Conservation (phyloP, 2,888 invertebrate genomes). For the Plutella xylostella region DNA sequence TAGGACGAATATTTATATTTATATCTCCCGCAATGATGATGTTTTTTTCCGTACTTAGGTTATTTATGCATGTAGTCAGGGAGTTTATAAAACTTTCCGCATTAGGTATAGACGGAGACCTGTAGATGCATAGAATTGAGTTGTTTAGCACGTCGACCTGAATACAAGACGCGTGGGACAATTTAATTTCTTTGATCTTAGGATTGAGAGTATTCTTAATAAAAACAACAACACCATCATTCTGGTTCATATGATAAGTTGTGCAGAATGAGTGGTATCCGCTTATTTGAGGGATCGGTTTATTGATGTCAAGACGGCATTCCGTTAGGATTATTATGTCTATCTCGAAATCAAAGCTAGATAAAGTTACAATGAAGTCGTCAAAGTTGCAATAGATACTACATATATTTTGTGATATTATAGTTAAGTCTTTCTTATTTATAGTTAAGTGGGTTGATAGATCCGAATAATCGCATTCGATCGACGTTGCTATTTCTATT, state of each 20-base stretch:
- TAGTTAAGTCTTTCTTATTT: constrained; percentile 5
- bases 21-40: too few species aligned
- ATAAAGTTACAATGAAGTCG: constrained; percentile 12
- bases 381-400: too few species aligned
- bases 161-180: constrained; percentile 16
- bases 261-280: constrained; percentile 12
- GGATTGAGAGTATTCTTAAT: constrained; percentile 8
- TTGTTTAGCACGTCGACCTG: constrained; percentile 9
- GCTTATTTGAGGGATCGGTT: constrained; percentile 9
- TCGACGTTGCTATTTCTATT: too few species aligned
- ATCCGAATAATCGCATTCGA: too few species aligned
- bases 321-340: constrained; percentile 18
- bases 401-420: constrained; percentile 18
- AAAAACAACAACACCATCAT: constrained; percentile 15
- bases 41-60: too few species aligned
- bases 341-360: constrained; percentile 10
- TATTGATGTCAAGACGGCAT: constrained; percentile 13
- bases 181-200: constrained; percentile 13
- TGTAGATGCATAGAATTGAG: constrained; percentile 15
- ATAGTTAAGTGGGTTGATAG: constrained; percentile 7
- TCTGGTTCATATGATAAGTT: constrained; percentile 12
- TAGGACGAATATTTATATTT: too few species aligned
- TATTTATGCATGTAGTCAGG: too few species aligned
- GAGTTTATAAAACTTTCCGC: too few species aligned
- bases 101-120: too few species aligned